These are phyloP conservation scores for Hyla sarda DNA, from an alignment of 2,113 vertebrate genomes.

Conservation along the genomic window DNA sequence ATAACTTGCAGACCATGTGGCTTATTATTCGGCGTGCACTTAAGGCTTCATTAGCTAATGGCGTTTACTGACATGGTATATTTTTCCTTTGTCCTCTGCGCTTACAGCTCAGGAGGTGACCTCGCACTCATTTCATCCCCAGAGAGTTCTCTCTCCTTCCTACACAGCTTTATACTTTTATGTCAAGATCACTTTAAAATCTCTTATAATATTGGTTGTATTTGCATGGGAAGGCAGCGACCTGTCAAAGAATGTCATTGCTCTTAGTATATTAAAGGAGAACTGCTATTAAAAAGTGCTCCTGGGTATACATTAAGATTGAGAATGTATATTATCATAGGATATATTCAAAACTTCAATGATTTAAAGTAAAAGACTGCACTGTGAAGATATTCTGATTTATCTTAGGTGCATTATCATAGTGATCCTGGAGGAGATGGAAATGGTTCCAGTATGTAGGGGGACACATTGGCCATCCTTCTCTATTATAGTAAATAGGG, in stretches of 20 bases:
- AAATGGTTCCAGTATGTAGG: background rate
- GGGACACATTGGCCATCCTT: too few relatives aligned
- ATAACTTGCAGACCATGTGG: constrained; percentile 35
- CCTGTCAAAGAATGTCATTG: background rate
- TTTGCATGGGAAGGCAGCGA: background rate
- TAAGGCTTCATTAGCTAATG: constrained; percentile 68
- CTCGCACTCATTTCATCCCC: background rate
- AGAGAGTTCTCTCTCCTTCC: background rate
- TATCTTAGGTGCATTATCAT: background rate
- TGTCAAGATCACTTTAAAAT: background rate
- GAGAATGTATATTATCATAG: too few relatives aligned
- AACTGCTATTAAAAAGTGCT: background rate
- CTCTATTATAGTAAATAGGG: too few relatives aligned
- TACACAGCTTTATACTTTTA: background rate
- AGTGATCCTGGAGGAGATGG: background rate
- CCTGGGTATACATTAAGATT: too few relatives aligned
- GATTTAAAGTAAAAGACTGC: too few relatives aligned
- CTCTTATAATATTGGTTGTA: background rate
- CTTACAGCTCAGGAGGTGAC: constrained; percentile 60
- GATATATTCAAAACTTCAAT: too few relatives aligned
- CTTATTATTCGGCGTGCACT: constrained; percentile 62
- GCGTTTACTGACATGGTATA: constrained; percentile 50
- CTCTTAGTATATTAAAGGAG: background rate
- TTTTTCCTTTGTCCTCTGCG: constrained; percentile 54
- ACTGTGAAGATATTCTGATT: background rate